phyloP scores from a whole-genome alignment of 92 coral and sea anemone genomes.

The Heteractis magnifica region DNA sequence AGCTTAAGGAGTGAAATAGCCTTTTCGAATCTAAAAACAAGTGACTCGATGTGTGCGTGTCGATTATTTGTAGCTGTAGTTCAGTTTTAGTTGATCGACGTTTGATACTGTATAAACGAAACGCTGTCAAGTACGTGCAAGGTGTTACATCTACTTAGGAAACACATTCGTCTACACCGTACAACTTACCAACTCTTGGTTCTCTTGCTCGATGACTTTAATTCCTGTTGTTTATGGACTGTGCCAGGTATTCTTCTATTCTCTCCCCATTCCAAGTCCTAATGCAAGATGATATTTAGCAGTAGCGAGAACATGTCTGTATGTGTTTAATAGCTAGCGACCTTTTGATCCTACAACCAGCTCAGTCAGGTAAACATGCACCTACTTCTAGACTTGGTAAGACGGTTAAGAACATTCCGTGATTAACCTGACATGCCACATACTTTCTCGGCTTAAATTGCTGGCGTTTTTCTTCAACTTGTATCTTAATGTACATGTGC shows the following conservation, averaged over 20 bases:
- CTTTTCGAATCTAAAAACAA: too few relatives aligned
- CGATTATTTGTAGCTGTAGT: too few relatives aligned
- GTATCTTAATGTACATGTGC: too few relatives aligned
- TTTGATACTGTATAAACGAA: too few relatives aligned
- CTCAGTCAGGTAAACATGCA: slow-evolving; percentile 9
- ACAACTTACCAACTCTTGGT: not conserved
- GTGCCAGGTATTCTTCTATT: not conserved
- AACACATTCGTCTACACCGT: too few relatives aligned
- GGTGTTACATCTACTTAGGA: not conserved
- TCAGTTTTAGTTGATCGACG: too few relatives aligned
- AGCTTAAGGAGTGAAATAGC: too few relatives aligned
- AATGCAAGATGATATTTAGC: not conserved
- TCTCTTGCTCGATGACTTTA: not conserved
- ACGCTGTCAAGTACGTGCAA: too few relatives aligned
- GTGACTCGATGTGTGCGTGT: too few relatives aligned
- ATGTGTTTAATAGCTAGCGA: slow-evolving; percentile 6
- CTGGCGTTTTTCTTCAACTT: slow-evolving; percentile 6
- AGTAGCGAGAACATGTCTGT: not conserved
- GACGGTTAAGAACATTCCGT: slow-evolving; percentile 28
- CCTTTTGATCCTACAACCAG: slow-evolving; percentile 33
- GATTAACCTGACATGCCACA: slow-evolving; percentile 33
- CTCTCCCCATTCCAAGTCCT: not conserved
- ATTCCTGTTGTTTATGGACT: not conserved
- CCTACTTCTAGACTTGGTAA: slow-evolving; percentile 22
- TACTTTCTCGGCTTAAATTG: slow-evolving; percentile 10